Base-by-base conservation (phyloP, 2,888 invertebrate species). In the Eupelmus urozonus region DNA sequence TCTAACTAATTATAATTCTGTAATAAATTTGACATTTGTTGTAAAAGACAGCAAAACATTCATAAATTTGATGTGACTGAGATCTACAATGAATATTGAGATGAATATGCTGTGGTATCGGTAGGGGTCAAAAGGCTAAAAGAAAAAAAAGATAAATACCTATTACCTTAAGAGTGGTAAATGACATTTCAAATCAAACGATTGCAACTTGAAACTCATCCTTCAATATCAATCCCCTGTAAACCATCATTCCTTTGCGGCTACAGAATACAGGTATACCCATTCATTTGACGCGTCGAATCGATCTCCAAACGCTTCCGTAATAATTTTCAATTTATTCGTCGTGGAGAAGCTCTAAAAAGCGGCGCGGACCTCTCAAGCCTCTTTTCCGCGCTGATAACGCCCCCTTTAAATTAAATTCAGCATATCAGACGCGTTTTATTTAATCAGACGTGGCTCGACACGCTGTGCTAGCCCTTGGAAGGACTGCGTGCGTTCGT, bases 401-500 rank as follows among this genome's bases (percentile, higher is more conserved):
- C 62, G 71, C 81, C 82, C 82, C 29, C 51, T 88, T 85, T 85
- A 88, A 88, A 88, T 88, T 87, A 87, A 88, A 88, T 88, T 83
- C 85, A 85, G 84, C 86, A 88, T 88, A 88, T 87, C 88, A 88
- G 88, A 87, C 87, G 83, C 88, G 85, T 88, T 88, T 88, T 88
- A 88, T 88, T 88, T 87, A 87, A 88, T 88, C 88, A 87, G 83
- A 79, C 7, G 25, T 75, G 65, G 71, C 51, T n/a, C 75, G 77
- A 77, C 66, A 62, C 18, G 53, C 40, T 13, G 63, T 16, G 81
- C 70, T 70, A 74, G 82, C 76, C 76, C 77, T 67, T 29, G n/a
- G 16, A 53, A 59, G 76, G 69, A 80, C n/a, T n/a, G n/a, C 51
- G 66, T 80, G 81, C 73, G 42, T 55, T 29, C 57, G 62, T 29